These are phyloP conservation scores for Neuroterus valhalla DNA, from an alignment of 1,140 invertebrate species.

Conservation along the genomic window DNA sequence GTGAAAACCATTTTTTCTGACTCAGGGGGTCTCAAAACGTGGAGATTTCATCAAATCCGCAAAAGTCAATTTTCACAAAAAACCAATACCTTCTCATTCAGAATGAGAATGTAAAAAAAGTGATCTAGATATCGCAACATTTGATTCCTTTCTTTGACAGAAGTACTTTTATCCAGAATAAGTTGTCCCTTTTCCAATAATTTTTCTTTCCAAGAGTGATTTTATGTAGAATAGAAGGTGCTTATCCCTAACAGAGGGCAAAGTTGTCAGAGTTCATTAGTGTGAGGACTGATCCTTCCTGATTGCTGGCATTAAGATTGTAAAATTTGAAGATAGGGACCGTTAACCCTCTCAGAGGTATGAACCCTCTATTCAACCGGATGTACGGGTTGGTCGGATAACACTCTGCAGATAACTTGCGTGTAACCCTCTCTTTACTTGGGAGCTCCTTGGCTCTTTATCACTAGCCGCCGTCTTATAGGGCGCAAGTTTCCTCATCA, in stretches of 20 bases:
- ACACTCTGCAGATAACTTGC: conserved; percentile 26
- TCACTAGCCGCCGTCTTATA: not conserved
- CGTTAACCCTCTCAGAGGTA: conserved; percentile 21
- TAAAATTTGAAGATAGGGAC: conserved; percentile 21
- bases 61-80: too few relatives aligned
- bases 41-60: too few relatives aligned
- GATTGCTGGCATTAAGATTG: conserved; percentile 29
- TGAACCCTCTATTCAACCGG: not conserved
- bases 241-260: not conserved
- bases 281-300: conserved; percentile 18
- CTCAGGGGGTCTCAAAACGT: too few relatives aligned
- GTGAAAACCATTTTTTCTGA: too few relatives aligned
- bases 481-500: conserved; percentile 17
- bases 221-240: not conserved
- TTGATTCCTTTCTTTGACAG: too few relatives aligned
- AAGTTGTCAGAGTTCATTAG: conserved; percentile 16
- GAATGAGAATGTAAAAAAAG: too few relatives aligned
- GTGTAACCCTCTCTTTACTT: conserved; percentile 20
- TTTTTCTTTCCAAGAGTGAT: not conserved
- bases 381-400: conserved; percentile 14
- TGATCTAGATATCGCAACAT: too few relatives aligned
- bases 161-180: too few relatives aligned
- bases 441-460: conserved; percentile 1
- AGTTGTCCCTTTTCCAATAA: not conserved
- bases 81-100: too few relatives aligned